A percentile compares a stretch with the other conserved stretches of the same genome.
phyloP scores from a whole-genome alignment of 2,797 vertebrate genomes.

The Neopelma chrysocephalum region DNA sequence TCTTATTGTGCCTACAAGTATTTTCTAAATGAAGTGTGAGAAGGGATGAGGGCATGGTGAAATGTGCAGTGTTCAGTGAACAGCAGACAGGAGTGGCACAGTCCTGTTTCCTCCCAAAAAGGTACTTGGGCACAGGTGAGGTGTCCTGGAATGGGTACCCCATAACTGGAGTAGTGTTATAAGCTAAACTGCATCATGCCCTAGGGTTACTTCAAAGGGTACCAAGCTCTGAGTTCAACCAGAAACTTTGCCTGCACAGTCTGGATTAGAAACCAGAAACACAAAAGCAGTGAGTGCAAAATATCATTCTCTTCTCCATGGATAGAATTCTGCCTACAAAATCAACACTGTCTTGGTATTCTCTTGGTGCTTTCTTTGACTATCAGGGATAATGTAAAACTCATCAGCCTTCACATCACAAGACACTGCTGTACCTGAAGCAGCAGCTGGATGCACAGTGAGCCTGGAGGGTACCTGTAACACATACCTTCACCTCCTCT shows the following conservation, averaged over 20 bases:
- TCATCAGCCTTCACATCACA: fast-evolving
- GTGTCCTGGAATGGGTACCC: background rate
- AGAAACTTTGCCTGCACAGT: background rate
- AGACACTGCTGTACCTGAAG: fast-evolving
- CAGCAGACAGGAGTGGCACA: background rate
- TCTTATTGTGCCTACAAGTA: background rate
- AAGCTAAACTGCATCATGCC: background rate
- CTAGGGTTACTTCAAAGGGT: background rate
- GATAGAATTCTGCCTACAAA: background rate
- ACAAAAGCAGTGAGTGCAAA: background rate
- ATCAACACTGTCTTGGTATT: background rate
- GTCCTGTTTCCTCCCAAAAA: background rate
- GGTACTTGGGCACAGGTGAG: background rate
- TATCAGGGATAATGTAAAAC: background rate
- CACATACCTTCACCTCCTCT: constrained; percentile 93
- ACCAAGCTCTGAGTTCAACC: background rate
- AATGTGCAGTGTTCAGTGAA: background rate
- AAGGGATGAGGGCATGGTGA: background rate
- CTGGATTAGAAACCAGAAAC: background rate
- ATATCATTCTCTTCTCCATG: fast-evolving
- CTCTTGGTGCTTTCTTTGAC: background rate
- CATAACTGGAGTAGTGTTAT: background rate
- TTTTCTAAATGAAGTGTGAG: background rate
- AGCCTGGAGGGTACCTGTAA: background rate
- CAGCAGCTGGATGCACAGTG: background rate